These are phyloP conservation scores for Myripristis jacobus DNA, from an alignment of 2,797 vertebrate genomes.

Conservation along the genomic window DNA sequence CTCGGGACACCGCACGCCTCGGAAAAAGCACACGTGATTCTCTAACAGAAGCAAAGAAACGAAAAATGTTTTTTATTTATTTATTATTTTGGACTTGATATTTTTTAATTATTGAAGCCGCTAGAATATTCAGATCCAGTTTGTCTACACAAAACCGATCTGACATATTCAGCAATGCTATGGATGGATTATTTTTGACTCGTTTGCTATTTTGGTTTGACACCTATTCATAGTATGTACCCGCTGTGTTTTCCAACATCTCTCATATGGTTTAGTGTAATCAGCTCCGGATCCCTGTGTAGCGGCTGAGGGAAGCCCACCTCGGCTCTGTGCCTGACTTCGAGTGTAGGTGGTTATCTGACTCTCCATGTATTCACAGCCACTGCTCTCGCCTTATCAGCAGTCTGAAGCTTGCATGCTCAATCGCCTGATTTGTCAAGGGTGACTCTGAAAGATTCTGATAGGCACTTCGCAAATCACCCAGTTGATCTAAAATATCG, in stretches of 20 bases:
- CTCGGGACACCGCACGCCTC: conserved; percentile 30
- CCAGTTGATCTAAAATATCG: conserved; percentile 90
- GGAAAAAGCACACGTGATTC: conserved; percentile 24
- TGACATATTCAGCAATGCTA: conserved; percentile 5
- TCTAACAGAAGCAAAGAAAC: conserved; percentile 7
- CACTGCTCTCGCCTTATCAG: conserved; percentile 81
- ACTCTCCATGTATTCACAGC: conserved; percentile 71
- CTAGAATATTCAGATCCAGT: conserved; percentile 12
- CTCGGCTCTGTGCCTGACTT: conserved; percentile 44
- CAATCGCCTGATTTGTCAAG: conserved; percentile 86
- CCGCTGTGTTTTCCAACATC: conserved; percentile 16
- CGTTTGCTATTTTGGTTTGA: conserved; percentile 28
- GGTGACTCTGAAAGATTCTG: conserved; percentile 86
- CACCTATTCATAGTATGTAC: conserved; percentile 14
- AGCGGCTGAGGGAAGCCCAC: conserved; percentile 44
- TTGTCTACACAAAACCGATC: conserved; percentile 19
- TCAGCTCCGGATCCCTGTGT: conserved; percentile 39
- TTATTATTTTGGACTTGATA: not conserved
- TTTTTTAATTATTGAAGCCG: not conserved
- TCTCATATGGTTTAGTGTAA: conserved; percentile 22
- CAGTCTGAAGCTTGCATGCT: conserved; percentile 82
- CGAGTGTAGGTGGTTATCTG: conserved; percentile 69
- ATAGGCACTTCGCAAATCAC: conserved; percentile 86
- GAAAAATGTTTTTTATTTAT: conserved; percentile 14
- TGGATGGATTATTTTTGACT: conserved; percentile 16